Base-by-base conservation (phyloP, 1,140 invertebrate genomes). In the Trichonephila clavata region DNA sequence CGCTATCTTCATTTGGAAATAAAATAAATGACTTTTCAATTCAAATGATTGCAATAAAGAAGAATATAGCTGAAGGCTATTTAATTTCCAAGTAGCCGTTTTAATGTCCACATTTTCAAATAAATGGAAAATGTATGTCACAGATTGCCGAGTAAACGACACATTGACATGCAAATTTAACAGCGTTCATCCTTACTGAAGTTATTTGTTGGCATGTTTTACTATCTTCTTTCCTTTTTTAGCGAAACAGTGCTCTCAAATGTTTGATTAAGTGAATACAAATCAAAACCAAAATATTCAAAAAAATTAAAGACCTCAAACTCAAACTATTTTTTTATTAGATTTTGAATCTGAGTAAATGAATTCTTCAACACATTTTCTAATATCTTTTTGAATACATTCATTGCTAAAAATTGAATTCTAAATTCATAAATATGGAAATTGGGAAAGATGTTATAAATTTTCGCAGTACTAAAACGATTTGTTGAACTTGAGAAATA, bases 111-210 rank as follows among this genome's bases (percentile, higher is more conserved):
- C 27, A 16, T 68, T 88, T 88, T 43, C 20, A 68, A 88, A 61
- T 88, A 88, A 88, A 88, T 88, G 86, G 86, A 43, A 65, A 88
- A 68, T 88, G 10, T 39, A 63, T 88, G 86, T 65, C 61, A 27
- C 20, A n/a, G 32, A 43, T 68, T 88, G 61, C 61, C 8, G n/a
- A 65, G 24, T 43, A 88, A 88, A 88, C 39, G 86, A 68, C 39
- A 43, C 86, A 68, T 88, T 88, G 86, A 50, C 86, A 88, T 88
- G 86, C 86, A 88, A 88, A 88, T 88, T 88, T 68, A 68, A 50
- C 27, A 14, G 18, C 4, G n/a, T 43, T 88, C 20, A 86, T 18
- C 18, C n/a, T 68, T 68, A 68, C n/a, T 3, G 8, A n/a, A n/a
- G 8, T 68, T 27, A 68, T 68, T 50, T 68, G 65, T 24, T 13